Base-by-base conservation (phyloP, 2,888 invertebrate genomes). In the Oscheius onirici region DNA sequence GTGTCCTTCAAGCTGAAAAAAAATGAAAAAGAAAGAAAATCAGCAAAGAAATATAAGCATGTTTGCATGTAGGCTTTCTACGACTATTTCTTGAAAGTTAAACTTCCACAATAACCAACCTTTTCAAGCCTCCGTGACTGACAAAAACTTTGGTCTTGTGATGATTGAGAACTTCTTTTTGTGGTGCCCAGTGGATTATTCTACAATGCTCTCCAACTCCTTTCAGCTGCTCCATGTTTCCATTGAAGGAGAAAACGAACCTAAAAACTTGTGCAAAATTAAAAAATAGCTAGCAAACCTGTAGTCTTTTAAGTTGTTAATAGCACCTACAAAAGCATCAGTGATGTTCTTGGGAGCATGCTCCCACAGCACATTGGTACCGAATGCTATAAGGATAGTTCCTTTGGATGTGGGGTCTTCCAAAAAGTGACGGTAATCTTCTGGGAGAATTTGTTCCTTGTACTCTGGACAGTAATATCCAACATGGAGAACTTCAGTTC, bases 41-140 rank as follows among this genome's bases (percentile, higher is more conserved):
- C n/a, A n/a, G n/a, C n/a, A n/a, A n/a, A n/a, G n/a, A n/a, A n/a
- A n/a, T n/a, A n/a, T n/a, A n/a, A n/a, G n/a, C n/a, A n/a, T n/a
- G n/a, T n/a, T n/a, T n/a, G n/a, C n/a, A n/a, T n/a, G n/a, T n/a
- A n/a, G n/a, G n/a, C n/a, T n/a, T n/a, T n/a, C n/a, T n/a, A 11
- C 40, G 10, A 24, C 20, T 13, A 40, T 6, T 26, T 28, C 41
- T 40, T 40, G 26, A 57, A 43, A 20, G 34, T 41, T n/a, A n/a
- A n/a, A n/a, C n/a, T n/a, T n/a, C n/a, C n/a, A n/a, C n/a, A n/a
- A n/a, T n/a, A n/a, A n/a, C n/a, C 1, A 28, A 76, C 78, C 79
- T 78, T 51, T 78, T 78, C 41, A 78, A 26, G 34, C 78, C 78
- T 20, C 74, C 78, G 49, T 78, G 78, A 34, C 74, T 71, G 15